A percentile compares a stretch with the other conserved stretches of the same genome.
Evolutionary conservation across 2,797 vertebrate genomes (phyloP).

Genomic region (Synanceia verrucosa): DNA sequence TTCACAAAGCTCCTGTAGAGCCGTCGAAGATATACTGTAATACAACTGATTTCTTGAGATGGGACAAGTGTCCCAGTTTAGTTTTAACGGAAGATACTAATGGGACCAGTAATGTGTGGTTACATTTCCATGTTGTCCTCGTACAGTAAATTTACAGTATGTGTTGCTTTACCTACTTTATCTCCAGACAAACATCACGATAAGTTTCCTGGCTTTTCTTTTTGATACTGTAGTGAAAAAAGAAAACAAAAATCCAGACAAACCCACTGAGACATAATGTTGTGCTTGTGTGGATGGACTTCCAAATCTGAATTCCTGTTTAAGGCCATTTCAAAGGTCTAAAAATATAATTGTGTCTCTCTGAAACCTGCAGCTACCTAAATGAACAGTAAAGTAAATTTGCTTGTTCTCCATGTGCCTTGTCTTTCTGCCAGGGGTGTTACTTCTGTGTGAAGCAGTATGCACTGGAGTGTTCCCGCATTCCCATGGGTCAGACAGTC

Average conservation of each 20-base stretch:
- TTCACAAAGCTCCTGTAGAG: neutral
- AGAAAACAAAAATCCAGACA: neutral
- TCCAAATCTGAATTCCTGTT: neutral
- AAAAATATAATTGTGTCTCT: neutral
- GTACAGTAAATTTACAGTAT: neutral
- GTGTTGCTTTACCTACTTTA: neutral
- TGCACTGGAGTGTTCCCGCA: conserved; percentile 95
- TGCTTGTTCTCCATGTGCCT: neutral
- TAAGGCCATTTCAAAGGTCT: neutral
- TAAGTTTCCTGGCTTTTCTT: neutral
- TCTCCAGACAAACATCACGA: neutral
- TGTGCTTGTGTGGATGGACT: neutral
- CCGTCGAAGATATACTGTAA: neutral
- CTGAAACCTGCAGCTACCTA: neutral
- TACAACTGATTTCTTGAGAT: neutral
- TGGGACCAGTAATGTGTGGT: neutral
- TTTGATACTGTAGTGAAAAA: neutral
- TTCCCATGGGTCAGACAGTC: conserved; percentile 97
- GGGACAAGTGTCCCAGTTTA: neutral
- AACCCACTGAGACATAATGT: neutral
- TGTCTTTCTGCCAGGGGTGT: conserved; percentile 84
- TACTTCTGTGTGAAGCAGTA: conserved; percentile 99
- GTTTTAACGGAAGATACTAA: neutral
- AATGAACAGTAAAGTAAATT: neutral
- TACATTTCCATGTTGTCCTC: neutral